A percentile compares a stretch with the other conserved stretches of the same genome.
Evolutionary conservation across 2,113 vertebrate species (phyloP).

Genomic region (Ceyx cyanopectus): DNA sequence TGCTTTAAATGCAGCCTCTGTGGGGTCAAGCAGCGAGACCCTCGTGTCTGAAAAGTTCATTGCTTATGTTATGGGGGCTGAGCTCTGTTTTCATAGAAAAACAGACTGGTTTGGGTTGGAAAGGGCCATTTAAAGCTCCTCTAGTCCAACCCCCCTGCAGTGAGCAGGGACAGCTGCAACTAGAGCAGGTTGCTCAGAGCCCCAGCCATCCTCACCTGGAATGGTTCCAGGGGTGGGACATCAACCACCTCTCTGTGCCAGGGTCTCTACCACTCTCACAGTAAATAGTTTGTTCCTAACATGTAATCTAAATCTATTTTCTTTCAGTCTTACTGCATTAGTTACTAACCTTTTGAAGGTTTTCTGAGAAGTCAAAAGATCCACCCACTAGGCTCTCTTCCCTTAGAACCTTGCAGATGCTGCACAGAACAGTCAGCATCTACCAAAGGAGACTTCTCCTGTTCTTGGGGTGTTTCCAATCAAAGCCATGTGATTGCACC

Average conservation of each 20-base stretch:
- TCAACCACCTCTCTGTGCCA: background rate
- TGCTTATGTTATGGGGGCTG: background rate
- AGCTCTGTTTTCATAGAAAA: background rate
- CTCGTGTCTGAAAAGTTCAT: fast-evolving
- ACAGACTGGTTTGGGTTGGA: background rate
- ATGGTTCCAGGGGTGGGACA: background rate
- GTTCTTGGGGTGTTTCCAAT: fast-evolving
- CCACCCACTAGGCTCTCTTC: background rate
- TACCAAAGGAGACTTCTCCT: background rate
- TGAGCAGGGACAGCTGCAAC: background rate
- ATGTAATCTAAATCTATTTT: background rate
- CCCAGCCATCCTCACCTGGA: background rate
- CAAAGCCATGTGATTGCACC: background rate
- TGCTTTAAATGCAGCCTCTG: too few species aligned
- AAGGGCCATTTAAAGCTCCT: background rate
- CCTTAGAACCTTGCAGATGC: background rate
- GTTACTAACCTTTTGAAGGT: background rate
- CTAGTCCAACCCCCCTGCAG: background rate
- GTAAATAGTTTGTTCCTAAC: background rate
- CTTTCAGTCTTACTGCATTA: background rate
- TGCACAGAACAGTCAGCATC: background rate
- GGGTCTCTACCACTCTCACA: background rate
- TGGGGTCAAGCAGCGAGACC: too few species aligned
- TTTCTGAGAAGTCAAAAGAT: background rate
- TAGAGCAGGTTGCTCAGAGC: background rate